Base-by-base conservation (phyloP, 2,888 invertebrate genomes). In the Caenorhabditis japonica region DNA sequence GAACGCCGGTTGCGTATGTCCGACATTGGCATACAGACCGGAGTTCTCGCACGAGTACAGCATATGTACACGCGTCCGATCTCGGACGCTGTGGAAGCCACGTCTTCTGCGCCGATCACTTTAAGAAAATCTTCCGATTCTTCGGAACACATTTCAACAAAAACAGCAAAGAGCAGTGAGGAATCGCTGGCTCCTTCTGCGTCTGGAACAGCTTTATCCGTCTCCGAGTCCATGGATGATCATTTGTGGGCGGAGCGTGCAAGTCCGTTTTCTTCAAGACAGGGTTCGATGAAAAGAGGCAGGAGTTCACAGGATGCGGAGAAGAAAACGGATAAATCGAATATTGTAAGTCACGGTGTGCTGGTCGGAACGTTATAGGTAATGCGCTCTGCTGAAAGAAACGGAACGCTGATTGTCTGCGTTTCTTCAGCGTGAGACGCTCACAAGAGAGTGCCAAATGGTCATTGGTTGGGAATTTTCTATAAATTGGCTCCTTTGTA, bases 11-110 rank as follows among this genome's bases (percentile, higher is more conserved):
- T 60, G 12, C 66, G 79, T 21, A 81, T 81, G 80, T 66, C 77
- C n/a, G 83, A 83, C 44, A 75, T 83, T 59, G 82, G 83, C 27
- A 79, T 83, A 25, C 82, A 83, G 44, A 82, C 83, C 0, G 83
- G 82, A 13, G 83, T 83, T 3, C 58, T 82, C 17, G 80, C 83
- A 2, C 56, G 83, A 38, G 83, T 83, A 2, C 82, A 83, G 68
- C 82, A 83, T 38, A 75, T 83, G 58, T 80, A 79, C 39, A 74
- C 74, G 12, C 55, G 55, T 25, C 73, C 73, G 12, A 73, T 73
- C 13, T 61, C 68, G 3, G 73, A 73, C 38, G 68, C 51, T 34
- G 41, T 36, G 0, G 33, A 19, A 15, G 33, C 62, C 15, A 21
- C 71, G 7, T 60, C 64, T 8, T 39, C 59, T 7, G 60, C 72